Base-by-base conservation (phyloP, 1,140 invertebrate genomes). In the Hermetia illucens region DNA sequence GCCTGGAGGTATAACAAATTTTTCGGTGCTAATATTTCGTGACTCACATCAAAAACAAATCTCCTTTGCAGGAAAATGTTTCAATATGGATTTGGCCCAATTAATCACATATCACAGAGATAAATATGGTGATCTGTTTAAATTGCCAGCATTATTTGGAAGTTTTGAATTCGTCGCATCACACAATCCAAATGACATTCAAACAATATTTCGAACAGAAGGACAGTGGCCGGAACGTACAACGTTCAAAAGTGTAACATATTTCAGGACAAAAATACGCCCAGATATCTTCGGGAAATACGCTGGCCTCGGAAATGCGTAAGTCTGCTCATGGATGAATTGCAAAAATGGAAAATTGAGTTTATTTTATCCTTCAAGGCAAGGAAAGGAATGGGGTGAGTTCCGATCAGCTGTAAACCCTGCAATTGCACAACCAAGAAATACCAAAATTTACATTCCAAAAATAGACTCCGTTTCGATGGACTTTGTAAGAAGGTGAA, bases 191-290 rank as follows among this genome's bases (percentile, higher is more conserved):
- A 38, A 41, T 2, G 49, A 57, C 9, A 50, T 55, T 5, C 52
- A 55, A 24, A 41, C 18, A 6, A 39, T 54, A 0, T 42, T 44
- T 5, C 52, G 52, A 0, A 36, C 19, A 8, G 52, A 55, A 21
- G 55, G 56, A 0, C 19, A 42, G 1, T 60, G 55, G 55, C 56
- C 57, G 2, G 32, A 34, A 10, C 42, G 53, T 5, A 45, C 41
- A 2, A 51, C 44, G 2, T 34, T 32, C 2, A 21, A 37, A 1
- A 8, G 39, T 25, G 6, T 55, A 2, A 8, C 30, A 17, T 38
- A 55, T 21, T 46, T 53, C 35, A 44, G 53, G 21, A 36, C 29
- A 1, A 30, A 33, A 15, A 10, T 40, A 3, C 39, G 36, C 10
- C 47, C 46, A 21, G 45, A 55, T 4, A 48, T 50, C 19, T 55